Conservation (phyloP, 2,888 invertebrate genomes). For the Melanargia galathea region DNA sequence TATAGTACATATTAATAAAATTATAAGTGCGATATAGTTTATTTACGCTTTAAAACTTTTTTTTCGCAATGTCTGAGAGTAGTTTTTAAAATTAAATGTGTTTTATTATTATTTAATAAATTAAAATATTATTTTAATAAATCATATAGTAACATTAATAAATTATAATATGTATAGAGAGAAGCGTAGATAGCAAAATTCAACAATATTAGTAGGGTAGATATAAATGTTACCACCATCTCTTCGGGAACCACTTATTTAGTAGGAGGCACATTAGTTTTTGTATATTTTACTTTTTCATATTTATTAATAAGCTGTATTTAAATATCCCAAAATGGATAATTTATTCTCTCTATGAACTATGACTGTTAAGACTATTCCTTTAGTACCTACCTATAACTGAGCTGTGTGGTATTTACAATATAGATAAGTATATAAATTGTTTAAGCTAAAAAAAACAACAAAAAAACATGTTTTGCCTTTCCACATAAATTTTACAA, state of each 20-base stretch:
- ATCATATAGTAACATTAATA: no score
- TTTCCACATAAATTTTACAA: slow-evolving; percentile 8
- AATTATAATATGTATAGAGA: not conserved
- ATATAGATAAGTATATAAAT: no score
- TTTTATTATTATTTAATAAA: no score
- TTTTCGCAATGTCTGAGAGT: not conserved
- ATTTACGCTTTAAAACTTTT: no score
- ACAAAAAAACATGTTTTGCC: slow-evolving; percentile 12
- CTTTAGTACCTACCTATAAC: no score
- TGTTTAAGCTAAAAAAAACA: not conserved
- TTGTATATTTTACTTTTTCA: not conserved
- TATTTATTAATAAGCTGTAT: not conserved
- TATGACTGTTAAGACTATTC: no score
- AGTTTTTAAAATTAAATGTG: no score
- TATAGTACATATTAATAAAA: not conserved
- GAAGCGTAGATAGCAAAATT: slow-evolving; percentile 10
- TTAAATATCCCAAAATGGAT: no score
- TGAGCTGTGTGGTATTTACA: no score
- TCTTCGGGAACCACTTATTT: not conserved
- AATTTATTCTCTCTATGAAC: no score
- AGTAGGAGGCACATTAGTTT: not conserved
- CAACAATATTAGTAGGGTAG: slow-evolving; percentile 1
- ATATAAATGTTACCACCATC: not conserved
- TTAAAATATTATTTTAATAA: no score
- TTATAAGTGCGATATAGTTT: not conserved